These are phyloP conservation scores for Ametastegia equiseti DNA, from an alignment of 2,888 invertebrate species.

Conservation along the genomic window DNA sequence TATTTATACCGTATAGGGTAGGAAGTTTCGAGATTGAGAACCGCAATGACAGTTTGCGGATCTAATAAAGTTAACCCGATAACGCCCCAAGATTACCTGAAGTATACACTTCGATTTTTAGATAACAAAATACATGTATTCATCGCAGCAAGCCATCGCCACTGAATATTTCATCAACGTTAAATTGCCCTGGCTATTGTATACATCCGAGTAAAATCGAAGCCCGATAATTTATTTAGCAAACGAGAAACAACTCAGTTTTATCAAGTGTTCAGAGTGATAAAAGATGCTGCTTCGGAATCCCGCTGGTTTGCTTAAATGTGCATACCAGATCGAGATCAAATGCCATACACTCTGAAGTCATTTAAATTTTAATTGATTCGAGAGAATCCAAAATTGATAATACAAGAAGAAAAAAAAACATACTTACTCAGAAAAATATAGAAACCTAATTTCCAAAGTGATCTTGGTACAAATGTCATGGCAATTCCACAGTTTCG, in stretches of 20 bases:
- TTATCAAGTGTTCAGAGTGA: too few relatives aligned
- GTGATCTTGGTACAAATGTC: background rate
- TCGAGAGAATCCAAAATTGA: background rate
- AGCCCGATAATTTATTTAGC: too few relatives aligned
- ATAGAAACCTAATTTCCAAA: conserved; percentile 6
- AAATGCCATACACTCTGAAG: background rate
- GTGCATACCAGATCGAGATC: background rate
- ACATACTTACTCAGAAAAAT: conserved; percentile 13
- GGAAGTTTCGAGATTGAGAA: background rate
- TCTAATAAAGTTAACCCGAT: background rate
- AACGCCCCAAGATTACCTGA: background rate
- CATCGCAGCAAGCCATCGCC: background rate
- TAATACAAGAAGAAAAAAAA: conserved; percentile 35
- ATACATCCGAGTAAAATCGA: too few relatives aligned
- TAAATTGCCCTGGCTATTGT: too few relatives aligned
- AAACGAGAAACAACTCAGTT: too few relatives aligned
- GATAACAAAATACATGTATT: background rate
- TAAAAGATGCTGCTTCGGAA: background rate
- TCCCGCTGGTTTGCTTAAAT: background rate
- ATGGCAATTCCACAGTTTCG: conserved; percentile 59
- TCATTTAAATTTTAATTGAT: background rate
- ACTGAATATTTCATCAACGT: background rate
- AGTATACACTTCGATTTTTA: background rate
- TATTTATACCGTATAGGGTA: too few relatives aligned
- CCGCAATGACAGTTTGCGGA: background rate